Percentiles rank a stretch among this genome's conserved stretches.
These are phyloP conservation scores for Dolichallabes microphthalmus DNA, from an alignment of 2,113 vertebrate genomes.

Conservation along the genomic window DNA sequence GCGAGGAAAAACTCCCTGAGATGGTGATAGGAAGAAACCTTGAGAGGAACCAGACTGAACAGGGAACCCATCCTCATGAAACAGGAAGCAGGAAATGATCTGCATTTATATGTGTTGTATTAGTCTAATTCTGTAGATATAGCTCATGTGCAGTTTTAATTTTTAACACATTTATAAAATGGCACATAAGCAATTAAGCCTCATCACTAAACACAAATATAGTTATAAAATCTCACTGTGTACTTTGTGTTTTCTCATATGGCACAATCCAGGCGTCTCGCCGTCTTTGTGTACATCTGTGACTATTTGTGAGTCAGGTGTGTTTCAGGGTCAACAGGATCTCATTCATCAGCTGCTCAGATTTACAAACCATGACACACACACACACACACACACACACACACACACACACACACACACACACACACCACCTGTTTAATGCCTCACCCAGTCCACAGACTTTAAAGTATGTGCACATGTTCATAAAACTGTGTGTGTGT, in stretches of 20 bases:
- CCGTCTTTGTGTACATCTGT: background rate
- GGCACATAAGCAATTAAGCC: background rate
- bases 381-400: constrained; percentile 37
- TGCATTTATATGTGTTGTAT: too few relatives aligned
- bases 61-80: too few relatives aligned
- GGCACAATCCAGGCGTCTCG: background rate
- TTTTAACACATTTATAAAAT: background rate
- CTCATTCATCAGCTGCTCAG: constrained; percentile 28
- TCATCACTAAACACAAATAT: background rate
- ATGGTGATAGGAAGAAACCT: too few relatives aligned
- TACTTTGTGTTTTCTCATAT: background rate
- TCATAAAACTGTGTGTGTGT: constrained; percentile 12
- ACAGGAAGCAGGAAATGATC: too few relatives aligned
- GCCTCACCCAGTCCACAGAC: constrained; percentile 25
- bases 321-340: constrained; percentile 8
- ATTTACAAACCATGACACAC: constrained; percentile 36
- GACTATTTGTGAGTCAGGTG: constrained; percentile 18
- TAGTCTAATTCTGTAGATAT: too few relatives aligned
- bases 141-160: too few relatives aligned
- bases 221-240: background rate
- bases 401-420: constrained; percentile 42
- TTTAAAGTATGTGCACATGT: constrained; percentile 31
- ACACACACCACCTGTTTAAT: constrained; percentile 42
- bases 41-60: too few relatives aligned
- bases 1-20: too few relatives aligned